Conservation (phyloP, 92 coral and sea anemone species). For the Epizoanthus ramosus region DNA sequence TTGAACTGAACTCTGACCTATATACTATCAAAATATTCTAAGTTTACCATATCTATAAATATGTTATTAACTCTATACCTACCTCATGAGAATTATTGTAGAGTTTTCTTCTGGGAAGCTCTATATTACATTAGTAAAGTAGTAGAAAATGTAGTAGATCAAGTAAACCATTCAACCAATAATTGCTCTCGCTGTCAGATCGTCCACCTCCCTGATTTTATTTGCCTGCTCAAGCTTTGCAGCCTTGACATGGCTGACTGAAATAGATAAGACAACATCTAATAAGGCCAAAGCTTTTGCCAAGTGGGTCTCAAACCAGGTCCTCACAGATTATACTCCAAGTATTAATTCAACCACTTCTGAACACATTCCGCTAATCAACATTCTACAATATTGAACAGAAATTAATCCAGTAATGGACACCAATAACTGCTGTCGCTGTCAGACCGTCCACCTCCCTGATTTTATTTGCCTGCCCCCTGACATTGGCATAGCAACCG, state of each 20-base stretch:
- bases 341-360: too few relatives aligned
- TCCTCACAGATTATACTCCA: too few relatives aligned
- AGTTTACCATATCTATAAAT: neutral
- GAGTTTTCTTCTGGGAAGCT: neutral
- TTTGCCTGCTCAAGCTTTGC: neutral
- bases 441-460: neutral
- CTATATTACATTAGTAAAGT: neutral
- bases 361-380: too few relatives aligned
- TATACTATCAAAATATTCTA: neutral
- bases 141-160: neutral
- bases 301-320: too few relatives aligned
- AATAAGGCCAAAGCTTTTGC: too few relatives aligned
- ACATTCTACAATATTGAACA: too few relatives aligned
- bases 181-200: neutral
- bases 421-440: neutral
- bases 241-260: too few relatives aligned
- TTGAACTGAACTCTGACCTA: neutral
- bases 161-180: neutral
- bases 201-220: neutral
- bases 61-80: neutral
- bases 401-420: too few relatives aligned
- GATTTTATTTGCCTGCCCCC: neutral
- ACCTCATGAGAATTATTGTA: neutral
- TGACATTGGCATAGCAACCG: neutral
- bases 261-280: too few relatives aligned